Percentiles rank a stretch among this genome's conserved stretches.
Evolutionary conservation across 1,140 invertebrate species (phyloP).

Genomic region (Manduca sexta): DNA sequence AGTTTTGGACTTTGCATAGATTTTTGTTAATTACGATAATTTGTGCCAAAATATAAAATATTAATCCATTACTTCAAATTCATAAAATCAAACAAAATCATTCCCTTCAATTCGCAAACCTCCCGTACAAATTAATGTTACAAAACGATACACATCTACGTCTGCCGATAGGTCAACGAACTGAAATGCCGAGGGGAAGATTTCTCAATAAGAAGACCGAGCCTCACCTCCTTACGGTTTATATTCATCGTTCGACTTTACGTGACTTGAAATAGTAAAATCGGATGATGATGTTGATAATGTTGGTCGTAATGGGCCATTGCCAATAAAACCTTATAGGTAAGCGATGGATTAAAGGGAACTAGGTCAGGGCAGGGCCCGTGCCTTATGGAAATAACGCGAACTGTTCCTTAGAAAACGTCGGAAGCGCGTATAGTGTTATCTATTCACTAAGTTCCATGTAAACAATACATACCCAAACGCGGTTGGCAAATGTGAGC

Average conservation of each 20-base stretch:
- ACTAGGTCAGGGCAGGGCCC: conserved; percentile 61
- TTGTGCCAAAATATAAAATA: no score
- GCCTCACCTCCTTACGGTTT: conserved; percentile 43
- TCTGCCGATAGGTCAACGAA: conserved; percentile 5
- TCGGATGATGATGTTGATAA: conserved; percentile 72
- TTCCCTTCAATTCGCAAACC: no score
- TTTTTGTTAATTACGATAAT: no score
- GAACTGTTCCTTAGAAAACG: conserved; percentile 22
- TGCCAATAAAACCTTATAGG: conserved; percentile 72
- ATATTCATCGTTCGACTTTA: conserved; percentile 66
- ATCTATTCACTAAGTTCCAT: conserved; percentile 13
- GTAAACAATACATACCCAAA: conserved; percentile 16
- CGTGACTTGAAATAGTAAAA: conserved; percentile 73
- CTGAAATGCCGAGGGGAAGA: not conserved
- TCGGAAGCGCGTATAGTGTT: conserved; percentile 24
- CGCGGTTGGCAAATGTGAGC: conserved; percentile 8
- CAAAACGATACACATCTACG: not conserved
- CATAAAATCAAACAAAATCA: no score
- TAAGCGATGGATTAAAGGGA: conserved; percentile 70
- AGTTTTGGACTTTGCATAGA: no score
- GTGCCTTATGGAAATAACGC: conserved; percentile 57
- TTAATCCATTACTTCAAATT: no score
- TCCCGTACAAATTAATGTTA: no score
- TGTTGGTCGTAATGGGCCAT: conserved; percentile 69
- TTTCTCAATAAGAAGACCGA: conserved; percentile 6